Conservation (phyloP, 2,888 invertebrate genomes). For the Epicampocera succincta region DNA sequence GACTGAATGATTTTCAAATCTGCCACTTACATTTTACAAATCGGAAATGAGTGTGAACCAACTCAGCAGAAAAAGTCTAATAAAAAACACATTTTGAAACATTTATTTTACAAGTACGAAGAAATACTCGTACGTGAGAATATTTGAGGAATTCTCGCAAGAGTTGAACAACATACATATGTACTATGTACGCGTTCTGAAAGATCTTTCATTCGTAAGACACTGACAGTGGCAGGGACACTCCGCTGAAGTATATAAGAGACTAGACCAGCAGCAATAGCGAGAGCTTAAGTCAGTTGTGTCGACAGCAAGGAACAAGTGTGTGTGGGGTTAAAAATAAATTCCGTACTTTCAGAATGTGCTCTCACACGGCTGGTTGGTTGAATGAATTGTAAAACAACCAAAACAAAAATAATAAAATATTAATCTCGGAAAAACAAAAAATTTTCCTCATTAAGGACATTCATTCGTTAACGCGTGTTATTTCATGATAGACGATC, state of each 20-base stretch:
- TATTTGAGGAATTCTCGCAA: slow-evolving; percentile 51
- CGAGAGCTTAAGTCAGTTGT: slow-evolving; percentile 42
- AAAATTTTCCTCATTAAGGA: slow-evolving; percentile 37
- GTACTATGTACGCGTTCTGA: slow-evolving; percentile 39
- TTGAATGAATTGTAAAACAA: slow-evolving; percentile 52
- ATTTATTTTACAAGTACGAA: slow-evolving; percentile 52
- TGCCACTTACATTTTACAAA: slow-evolving; percentile 80
- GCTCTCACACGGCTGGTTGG: slow-evolving; percentile 53
- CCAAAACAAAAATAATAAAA: slow-evolving; percentile 40
- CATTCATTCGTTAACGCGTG: slow-evolving; percentile 23
- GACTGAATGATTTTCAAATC: slow-evolving; percentile 78
- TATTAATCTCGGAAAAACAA: slow-evolving; percentile 40
- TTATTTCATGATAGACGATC: no score
- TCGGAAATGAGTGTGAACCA: slow-evolving; percentile 63
- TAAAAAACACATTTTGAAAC: slow-evolving; percentile 53
- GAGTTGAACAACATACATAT: slow-evolving; percentile 50
- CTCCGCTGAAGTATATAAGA: slow-evolving; percentile 35
- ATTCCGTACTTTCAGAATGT: slow-evolving; percentile 69
- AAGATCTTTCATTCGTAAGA: slow-evolving; percentile 7
- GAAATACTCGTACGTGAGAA: slow-evolving; percentile 49
- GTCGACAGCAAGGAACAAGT: slow-evolving; percentile 76
- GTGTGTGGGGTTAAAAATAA: slow-evolving; percentile 79
- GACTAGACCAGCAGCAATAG: slow-evolving; percentile 46
- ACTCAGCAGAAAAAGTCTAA: slow-evolving; percentile 30
- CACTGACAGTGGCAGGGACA: slow-evolving; percentile 57